Percentiles rank a stretch among this genome's conserved stretches.
These are phyloP conservation scores for Donacobius atricapilla DNA, from an alignment of 2,113 vertebrate genomes.

Conservation along the genomic window DNA sequence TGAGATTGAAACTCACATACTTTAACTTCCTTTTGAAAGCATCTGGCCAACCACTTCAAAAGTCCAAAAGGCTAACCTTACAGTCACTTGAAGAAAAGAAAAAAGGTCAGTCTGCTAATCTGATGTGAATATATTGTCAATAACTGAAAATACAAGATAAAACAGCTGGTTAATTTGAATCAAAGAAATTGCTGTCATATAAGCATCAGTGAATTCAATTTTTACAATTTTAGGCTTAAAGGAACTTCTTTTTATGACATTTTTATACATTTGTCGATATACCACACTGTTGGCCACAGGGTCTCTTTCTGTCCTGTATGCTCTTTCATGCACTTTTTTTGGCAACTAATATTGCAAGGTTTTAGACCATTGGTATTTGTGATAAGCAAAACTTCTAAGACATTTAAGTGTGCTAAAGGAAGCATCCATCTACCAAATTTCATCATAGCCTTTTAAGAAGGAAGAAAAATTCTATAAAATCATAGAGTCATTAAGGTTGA, in stretches of 20 bases:
- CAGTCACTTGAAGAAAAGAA: slow-evolving; percentile 9
- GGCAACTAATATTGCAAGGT: background rate
- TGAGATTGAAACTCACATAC: slow-evolving; percentile 49
- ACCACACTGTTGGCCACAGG: background rate
- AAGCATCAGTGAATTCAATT: background rate
- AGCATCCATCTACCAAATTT: background rate
- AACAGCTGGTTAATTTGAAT: background rate
- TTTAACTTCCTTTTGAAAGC: slow-evolving; percentile 63
- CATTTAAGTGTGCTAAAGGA: background rate
- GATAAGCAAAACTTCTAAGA: background rate
- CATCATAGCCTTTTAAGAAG: background rate
- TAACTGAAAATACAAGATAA: slow-evolving; percentile 1
- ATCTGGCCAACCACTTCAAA: slow-evolving; percentile 53
- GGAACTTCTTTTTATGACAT: background rate
- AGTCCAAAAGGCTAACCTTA: slow-evolving; percentile 32
- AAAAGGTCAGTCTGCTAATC: background rate
- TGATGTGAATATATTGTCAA: slow-evolving; percentile 27
- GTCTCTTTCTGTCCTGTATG: background rate
- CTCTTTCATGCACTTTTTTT: background rate
- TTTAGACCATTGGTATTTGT: background rate
- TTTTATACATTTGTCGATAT: background rate
- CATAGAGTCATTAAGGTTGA: background rate
- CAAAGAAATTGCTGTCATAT: background rate
- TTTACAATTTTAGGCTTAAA: background rate
- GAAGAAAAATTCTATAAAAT: background rate